These are phyloP conservation scores for Struthidea cinerea DNA, from an alignment of 2,113 vertebrate genomes.

Conservation along the genomic window DNA sequence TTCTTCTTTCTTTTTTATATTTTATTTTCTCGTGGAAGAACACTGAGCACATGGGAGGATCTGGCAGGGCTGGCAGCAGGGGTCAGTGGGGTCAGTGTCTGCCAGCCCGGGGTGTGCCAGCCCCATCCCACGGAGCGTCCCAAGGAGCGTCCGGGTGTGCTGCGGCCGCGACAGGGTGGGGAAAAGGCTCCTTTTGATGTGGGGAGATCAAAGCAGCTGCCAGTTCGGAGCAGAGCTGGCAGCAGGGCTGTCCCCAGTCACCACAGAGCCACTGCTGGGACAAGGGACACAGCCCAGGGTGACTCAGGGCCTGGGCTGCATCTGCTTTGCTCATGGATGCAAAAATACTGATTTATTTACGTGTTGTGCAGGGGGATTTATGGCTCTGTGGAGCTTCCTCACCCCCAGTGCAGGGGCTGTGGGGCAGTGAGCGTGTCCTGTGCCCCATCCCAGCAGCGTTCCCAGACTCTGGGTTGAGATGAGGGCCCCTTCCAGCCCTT, in stretches of 20 bases:
- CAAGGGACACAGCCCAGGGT: not conserved
- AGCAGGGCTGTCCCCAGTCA: not conserved
- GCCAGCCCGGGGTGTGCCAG: not conserved
- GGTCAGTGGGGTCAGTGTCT: not conserved
- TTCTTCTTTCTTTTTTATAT: not conserved
- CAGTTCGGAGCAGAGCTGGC: not conserved
- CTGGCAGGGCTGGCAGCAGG: rapidly evolving
- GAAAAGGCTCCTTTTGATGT: not conserved
- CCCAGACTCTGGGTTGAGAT: not conserved
- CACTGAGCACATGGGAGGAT: not conserved
- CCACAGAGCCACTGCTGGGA: not conserved
- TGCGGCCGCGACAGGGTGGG: rapidly evolving
- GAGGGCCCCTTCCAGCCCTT: not conserved
- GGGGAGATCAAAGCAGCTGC: not conserved
- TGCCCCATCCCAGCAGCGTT: not conserved
- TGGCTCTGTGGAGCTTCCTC: not conserved
- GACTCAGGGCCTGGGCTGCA: not conserved
- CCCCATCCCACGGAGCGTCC: not conserved
- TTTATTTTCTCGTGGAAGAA: not conserved
- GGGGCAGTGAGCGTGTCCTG: rapidly evolving
- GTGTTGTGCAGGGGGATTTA: not conserved
- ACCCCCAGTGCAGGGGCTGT: not conserved
- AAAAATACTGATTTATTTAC: rapidly evolving
- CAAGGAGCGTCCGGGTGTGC: rapidly evolving
- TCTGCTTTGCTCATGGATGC: not conserved